A percentile compares a stretch with the other conserved stretches of the same genome.
phyloP scores from a whole-genome alignment of 2,113 vertebrate genomes.

The Stercorarius parasiticus region DNA sequence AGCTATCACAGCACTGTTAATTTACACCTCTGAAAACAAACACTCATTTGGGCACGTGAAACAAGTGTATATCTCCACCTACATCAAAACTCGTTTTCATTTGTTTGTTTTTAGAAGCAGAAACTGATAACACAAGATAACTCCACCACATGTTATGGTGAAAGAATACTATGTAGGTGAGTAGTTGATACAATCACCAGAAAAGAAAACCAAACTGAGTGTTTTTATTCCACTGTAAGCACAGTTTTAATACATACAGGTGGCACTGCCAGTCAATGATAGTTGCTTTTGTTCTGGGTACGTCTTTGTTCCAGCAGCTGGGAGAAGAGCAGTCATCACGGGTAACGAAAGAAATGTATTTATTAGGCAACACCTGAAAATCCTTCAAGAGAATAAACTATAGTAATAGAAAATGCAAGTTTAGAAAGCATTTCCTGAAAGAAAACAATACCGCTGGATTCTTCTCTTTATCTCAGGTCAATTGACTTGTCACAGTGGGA shows the following conservation, averaged over 20 bases:
- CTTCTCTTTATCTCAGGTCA: constrained; percentile 51
- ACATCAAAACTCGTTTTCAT: neutral
- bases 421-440: constrained; percentile 35
- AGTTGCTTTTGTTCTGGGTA: constrained; percentile 25
- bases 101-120: neutral
- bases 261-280: constrained; percentile 42
- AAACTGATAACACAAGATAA: neutral
- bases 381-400: constrained; percentile 19
- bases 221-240: constrained; percentile 20
- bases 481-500: constrained; percentile 39
- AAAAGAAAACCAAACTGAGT: constrained; percentile 7
- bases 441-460: constrained; percentile 34
- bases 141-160: neutral
- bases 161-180: constrained; percentile 6
- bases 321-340: constrained; percentile 40
- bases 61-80: neutral
- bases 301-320: constrained; percentile 70
- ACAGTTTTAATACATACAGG: constrained; percentile 55
- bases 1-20: neutral
- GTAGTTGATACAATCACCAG: neutral
- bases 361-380: constrained; percentile 62
- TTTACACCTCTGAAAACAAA: constrained; percentile 23
- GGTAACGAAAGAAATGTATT: constrained; percentile 52
- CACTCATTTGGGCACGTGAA: neutral
- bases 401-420: constrained; percentile 20